Conservation (phyloP, 2,888 invertebrate genomes). For the Octodonta nipae region DNA sequence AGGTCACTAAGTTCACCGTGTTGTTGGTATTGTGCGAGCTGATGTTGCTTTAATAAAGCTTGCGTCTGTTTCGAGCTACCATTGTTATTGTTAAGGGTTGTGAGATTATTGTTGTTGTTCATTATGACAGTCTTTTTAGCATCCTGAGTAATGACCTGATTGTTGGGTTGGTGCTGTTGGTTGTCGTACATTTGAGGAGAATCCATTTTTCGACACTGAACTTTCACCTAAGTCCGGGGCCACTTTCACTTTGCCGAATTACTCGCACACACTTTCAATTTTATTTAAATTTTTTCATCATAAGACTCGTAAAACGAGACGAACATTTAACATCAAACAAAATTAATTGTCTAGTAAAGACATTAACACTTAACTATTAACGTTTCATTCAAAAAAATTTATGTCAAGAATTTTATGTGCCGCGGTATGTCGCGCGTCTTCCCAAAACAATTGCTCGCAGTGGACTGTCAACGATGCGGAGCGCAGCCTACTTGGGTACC, state of each 20-base stretch:
- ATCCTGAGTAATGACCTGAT: constrained; percentile 48
- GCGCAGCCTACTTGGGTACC: constrained; percentile 32
- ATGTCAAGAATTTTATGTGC: no score
- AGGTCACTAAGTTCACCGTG: constrained; percentile 69
- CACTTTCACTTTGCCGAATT: constrained; percentile 26
- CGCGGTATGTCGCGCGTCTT: not conserved
- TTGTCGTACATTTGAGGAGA: constrained; percentile 80
- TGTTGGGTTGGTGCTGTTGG: constrained; percentile 41
- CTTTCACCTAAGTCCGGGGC: constrained; percentile 24
- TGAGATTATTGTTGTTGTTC: constrained; percentile 38
- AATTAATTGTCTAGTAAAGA: no score
- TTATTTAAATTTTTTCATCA: constrained; percentile 7
- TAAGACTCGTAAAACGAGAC: no score
- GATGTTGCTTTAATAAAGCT: constrained; percentile 50
- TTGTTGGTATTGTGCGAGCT: constrained; percentile 62
- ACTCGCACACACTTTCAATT: constrained; percentile 16
- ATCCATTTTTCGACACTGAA: constrained; percentile 45
- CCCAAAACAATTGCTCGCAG: constrained; percentile 9
- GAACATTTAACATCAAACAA: no score
- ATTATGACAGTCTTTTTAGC: constrained; percentile 37
- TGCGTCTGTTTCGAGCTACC: constrained; percentile 44
- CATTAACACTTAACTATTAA: no score
- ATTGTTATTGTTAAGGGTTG: constrained; percentile 35
- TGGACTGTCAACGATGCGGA: constrained; percentile 11
- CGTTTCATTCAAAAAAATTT: no score